Evolutionary conservation across 2,888 invertebrate genomes (phyloP).

Genomic region (Blastobasis adustella): DNA sequence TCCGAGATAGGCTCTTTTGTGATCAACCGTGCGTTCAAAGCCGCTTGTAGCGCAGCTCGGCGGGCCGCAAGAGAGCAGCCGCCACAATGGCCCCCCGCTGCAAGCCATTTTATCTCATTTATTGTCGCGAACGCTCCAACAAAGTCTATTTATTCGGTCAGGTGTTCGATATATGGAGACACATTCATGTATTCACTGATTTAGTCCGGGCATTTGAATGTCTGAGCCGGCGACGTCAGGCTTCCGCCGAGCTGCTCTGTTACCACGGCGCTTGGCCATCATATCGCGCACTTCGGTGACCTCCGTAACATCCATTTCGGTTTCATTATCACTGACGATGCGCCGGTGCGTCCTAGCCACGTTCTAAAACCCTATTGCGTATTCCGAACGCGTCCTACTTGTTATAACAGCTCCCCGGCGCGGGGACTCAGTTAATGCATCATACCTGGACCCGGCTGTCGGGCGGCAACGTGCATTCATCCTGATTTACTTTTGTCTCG

Average conservation of each 20-base stretch:
- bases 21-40: conserved; percentile 68
- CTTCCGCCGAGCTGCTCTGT: no score
- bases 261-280: conserved; percentile 14
- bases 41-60: conserved; percentile 50
- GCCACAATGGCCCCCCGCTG: conserved; percentile 61
- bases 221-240: conserved; percentile 2
- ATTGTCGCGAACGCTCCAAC: conserved; percentile 44
- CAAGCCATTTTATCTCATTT: conserved; percentile 59
- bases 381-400: conserved; percentile 50
- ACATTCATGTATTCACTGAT: conserved; percentile 44
- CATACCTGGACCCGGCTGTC: conserved; percentile 21
- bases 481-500: conserved; percentile 27
- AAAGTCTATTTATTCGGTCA: conserved; percentile 45
- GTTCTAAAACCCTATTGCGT: conserved; percentile 44
- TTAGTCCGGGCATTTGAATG: conserved; percentile 22
- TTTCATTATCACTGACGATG: conserved; percentile 46
- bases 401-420: conserved; percentile 53
- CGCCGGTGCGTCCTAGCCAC: conserved; percentile 36
- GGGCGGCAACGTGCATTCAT: conserved; percentile 28
- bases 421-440: conserved; percentile 38
- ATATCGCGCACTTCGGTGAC: conserved; percentile 19
- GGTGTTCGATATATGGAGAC: conserved; percentile 51
- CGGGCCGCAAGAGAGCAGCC: conserved; percentile 54
- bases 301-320: conserved; percentile 36
- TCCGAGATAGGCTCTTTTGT: conserved; percentile 68